Percentiles rank a stretch among this genome's conserved stretches.
phyloP scores from a whole-genome alignment of 2,888 invertebrate species.

The Catocala fraxini region DNA sequence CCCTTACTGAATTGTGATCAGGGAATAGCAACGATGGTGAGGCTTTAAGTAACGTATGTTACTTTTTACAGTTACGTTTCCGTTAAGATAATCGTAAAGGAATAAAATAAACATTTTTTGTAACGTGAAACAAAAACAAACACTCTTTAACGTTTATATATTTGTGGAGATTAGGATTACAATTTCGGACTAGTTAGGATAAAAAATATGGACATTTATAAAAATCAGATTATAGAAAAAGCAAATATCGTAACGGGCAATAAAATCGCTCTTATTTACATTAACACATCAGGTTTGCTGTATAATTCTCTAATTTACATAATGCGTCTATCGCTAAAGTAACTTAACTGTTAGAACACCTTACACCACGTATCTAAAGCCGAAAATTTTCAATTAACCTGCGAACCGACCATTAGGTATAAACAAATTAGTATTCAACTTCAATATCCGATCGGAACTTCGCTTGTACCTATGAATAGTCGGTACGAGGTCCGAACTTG shows the following conservation, averaged over 20 bases:
- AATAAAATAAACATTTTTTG: too few species aligned
- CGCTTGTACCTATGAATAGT: conserved; percentile 55
- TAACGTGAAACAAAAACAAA: too few species aligned
- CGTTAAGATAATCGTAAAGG: too few species aligned
- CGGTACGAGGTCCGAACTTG: conserved; percentile 38
- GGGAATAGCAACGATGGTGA: too few species aligned
- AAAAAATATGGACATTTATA: background rate
- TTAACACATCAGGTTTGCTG: background rate
- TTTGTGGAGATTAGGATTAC: background rate
- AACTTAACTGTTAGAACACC: background rate
- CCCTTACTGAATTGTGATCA: too few species aligned
- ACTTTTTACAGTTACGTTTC: too few species aligned
- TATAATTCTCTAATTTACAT: background rate
- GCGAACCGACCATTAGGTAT: conserved; percentile 5
- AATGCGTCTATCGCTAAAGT: background rate
- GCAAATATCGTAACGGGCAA: background rate
- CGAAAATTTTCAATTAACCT: conserved; percentile 11
- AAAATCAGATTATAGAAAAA: conserved; percentile 1
- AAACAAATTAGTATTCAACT: conserved; percentile 41
- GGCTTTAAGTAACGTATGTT: too few species aligned
- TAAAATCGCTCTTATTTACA: background rate
- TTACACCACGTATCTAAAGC: background rate
- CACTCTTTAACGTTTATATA: background rate
- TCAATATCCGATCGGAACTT: conserved; percentile 47
- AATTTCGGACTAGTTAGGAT: too few species aligned